Conservation (phyloP, 2,888 invertebrate species). For the Mythimna vitellina region DNA sequence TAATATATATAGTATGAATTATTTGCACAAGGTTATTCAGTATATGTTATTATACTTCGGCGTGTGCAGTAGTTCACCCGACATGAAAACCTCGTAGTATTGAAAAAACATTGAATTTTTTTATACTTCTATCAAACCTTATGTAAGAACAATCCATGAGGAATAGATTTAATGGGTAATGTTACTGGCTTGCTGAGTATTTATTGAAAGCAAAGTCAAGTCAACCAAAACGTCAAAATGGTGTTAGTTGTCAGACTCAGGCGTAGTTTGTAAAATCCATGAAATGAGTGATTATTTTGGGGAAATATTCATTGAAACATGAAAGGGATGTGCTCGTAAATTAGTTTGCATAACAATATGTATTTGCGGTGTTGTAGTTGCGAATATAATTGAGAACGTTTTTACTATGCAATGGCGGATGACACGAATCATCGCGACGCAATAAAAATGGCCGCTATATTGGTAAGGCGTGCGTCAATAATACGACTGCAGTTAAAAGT, state of each 20-base stretch:
- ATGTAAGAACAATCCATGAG: conserved; percentile 36
- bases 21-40: conserved; percentile 49
- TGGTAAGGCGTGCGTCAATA: conserved; percentile 90
- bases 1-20: background rate
- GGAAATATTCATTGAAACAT: conserved; percentile 76
- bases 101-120: conserved; percentile 64
- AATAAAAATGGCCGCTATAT: conserved; percentile 90
- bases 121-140: conserved; percentile 49
- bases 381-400: conserved; percentile 77
- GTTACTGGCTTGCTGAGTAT: conserved; percentile 76
- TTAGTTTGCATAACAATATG: conserved; percentile 71
- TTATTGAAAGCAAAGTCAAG: conserved; percentile 72
- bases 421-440: conserved; percentile 90
- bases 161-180: conserved; percentile 71
- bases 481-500: conserved; percentile 74
- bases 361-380: conserved; percentile 77
- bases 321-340: conserved; percentile 79
- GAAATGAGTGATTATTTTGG: conserved; percentile 82
- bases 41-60: conserved; percentile 24
- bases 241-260: conserved; percentile 88
- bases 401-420: conserved; percentile 89
- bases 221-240: conserved; percentile 88
- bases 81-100: conserved; percentile 18
- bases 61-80: conserved; percentile 18
- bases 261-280: conserved; percentile 85